phyloP scores from a whole-genome alignment of 1,140 invertebrate species.

The Bicyclus anynana region DNA sequence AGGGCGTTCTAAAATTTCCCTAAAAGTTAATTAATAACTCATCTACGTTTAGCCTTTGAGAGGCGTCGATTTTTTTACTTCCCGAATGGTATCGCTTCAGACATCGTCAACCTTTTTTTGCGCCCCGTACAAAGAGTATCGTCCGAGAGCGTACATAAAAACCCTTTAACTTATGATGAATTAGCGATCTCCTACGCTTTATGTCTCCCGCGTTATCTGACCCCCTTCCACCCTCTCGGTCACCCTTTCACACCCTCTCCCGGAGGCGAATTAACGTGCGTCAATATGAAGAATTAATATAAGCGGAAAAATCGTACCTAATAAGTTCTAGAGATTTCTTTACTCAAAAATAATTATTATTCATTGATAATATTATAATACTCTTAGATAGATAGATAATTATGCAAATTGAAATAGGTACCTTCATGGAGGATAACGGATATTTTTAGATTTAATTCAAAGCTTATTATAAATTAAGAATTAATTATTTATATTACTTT shows the following conservation, averaged over 20 bases:
- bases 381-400: background rate
- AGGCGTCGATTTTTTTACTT: conserved; percentile 43
- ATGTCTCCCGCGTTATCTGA: conserved; percentile 70
- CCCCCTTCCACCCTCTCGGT: conserved; percentile 31
- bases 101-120: conserved; percentile 60
- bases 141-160: conserved; percentile 66
- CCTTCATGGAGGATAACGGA: background rate
- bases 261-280: conserved; percentile 36
- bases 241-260: conserved; percentile 31
- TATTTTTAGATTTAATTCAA: background rate
- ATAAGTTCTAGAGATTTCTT: background rate
- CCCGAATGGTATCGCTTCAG: conserved; percentile 49
- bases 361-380: background rate
- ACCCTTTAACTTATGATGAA: conserved; percentile 78
- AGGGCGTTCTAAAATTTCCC: conserved; percentile 25
- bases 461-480: background rate
- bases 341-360: background rate
- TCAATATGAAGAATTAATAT: conserved; percentile 75
- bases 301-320: conserved; percentile 54
- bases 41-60: conserved; percentile 57
- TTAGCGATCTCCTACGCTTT: conserved; percentile 76
- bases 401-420: background rate
- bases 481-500: background rate
- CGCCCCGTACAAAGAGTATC: conserved; percentile 57
- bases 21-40: conserved; percentile 68